Conservation (phyloP, 1,140 invertebrate species). For the Solenopsis invicta region DNA sequence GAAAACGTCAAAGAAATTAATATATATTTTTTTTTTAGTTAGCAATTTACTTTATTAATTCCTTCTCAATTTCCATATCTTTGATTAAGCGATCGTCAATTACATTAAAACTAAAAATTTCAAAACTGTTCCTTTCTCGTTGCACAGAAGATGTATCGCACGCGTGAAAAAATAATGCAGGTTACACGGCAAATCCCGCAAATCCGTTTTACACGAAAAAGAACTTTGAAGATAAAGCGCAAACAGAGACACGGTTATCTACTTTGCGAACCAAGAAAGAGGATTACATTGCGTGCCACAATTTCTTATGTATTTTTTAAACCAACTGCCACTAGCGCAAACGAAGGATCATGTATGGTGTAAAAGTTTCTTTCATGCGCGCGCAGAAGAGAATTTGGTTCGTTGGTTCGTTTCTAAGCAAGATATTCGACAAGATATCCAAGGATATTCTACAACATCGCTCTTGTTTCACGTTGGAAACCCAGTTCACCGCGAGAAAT, state of each 20-base stretch:
- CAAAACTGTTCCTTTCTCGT: background rate
- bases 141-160: background rate
- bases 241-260: conserved; percentile 1
- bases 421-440: conserved; percentile 24
- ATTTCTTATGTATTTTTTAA: conserved; percentile 42
- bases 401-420: conserved; percentile 3
- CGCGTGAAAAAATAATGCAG: background rate
- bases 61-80: background rate
- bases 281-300: conserved; percentile 5
- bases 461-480: background rate
- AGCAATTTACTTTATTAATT: background rate
- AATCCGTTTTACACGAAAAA: conserved; percentile 19
- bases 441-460: conserved; percentile 33
- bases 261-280: conserved; percentile 26
- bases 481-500: conserved; percentile 13
- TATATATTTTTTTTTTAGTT: background rate
- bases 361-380: background rate
- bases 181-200: background rate
- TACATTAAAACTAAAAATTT: background rate
- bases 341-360: conserved; percentile 4
- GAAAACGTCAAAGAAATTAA: background rate
- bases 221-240: conserved; percentile 3
- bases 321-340: background rate
- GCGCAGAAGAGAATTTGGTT: conserved; percentile 23
- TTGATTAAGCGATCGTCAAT: background rate